Conservation (phyloP, 2,888 invertebrate species). For the Chrysina gloriosa region DNA sequence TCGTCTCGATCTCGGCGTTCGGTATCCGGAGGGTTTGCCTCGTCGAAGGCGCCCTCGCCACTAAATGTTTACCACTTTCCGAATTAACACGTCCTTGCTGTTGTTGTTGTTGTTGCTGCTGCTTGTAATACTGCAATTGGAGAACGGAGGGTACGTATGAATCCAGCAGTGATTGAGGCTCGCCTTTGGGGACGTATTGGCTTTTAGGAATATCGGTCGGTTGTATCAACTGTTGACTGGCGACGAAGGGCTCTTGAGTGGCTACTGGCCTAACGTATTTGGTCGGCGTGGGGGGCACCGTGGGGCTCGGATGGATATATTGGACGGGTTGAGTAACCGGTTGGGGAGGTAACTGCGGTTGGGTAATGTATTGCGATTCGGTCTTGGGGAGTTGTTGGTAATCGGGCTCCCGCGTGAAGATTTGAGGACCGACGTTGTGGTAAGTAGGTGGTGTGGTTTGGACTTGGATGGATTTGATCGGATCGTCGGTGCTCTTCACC, state of each 20-base stretch:
- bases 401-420: slow-evolving; percentile 41
- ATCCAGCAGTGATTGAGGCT: slow-evolving; percentile 67
- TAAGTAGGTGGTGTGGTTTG: slow-evolving; percentile 19
- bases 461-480: slow-evolving; percentile 36
- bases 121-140: slow-evolving; percentile 60
- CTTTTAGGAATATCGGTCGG: slow-evolving; percentile 22
- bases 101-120: slow-evolving; percentile 51
- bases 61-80: not conserved
- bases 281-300: too few species aligned
- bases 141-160: slow-evolving; percentile 66
- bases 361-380: slow-evolving; percentile 34
- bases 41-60: not conserved
- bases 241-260: slow-evolving; percentile 36
- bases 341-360: slow-evolving; percentile 38
- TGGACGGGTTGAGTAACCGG: slow-evolving; percentile 37
- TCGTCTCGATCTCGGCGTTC: not conserved
- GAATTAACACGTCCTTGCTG: slow-evolving; percentile 39
- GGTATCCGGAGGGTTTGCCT: slow-evolving; percentile 8
- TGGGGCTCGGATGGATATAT: slow-evolving; percentile 33
- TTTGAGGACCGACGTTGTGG: slow-evolving; percentile 39
- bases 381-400: slow-evolving; percentile 28
- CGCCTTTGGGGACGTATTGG: slow-evolving; percentile 48
- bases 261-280: slow-evolving; percentile 7
- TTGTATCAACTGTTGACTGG: slow-evolving; percentile 36
- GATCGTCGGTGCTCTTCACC: slow-evolving; percentile 24